These are phyloP conservation scores for Amniataba percoides DNA, from an alignment of 2,797 vertebrate species.

Conservation along the genomic window DNA sequence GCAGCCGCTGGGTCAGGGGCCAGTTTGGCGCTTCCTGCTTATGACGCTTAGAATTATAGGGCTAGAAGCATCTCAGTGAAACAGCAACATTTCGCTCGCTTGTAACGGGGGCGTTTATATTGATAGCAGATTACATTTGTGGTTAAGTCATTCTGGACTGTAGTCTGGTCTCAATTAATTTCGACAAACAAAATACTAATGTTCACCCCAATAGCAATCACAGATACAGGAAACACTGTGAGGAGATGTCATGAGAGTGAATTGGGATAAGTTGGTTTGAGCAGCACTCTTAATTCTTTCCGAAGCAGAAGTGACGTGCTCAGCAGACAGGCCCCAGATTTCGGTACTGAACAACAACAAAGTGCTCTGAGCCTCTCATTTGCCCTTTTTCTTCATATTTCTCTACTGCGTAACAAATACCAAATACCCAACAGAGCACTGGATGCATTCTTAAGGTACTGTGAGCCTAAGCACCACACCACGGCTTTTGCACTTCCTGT, in stretches of 20 bases:
- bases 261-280: constrained; percentile 70
- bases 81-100: constrained; percentile 65
- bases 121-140: constrained; percentile 70
- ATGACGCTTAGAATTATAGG: constrained; percentile 77
- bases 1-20: constrained; percentile 60
- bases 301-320: constrained; percentile 57
- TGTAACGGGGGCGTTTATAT: constrained; percentile 66
- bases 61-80: constrained; percentile 80
- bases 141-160: constrained; percentile 64
- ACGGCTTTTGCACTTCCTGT: constrained; percentile 83
- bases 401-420: constrained; percentile 81
- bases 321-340: constrained; percentile 61
- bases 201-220: constrained; percentile 67
- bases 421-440: constrained; percentile 84
- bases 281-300: constrained; percentile 60
- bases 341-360: constrained; percentile 60
- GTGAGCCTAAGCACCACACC: constrained; percentile 80
- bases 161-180: constrained; percentile 71
- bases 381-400: constrained; percentile 72
- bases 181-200: constrained; percentile 62
- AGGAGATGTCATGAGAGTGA: constrained; percentile 75
- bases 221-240: constrained; percentile 78
- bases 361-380: constrained; percentile 75
- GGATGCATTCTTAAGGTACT: constrained; percentile 81
- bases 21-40: constrained; percentile 78